These are phyloP conservation scores for Caenorhabditis tropicalis DNA, from an alignment of 1,140 invertebrate genomes.

Conservation along the genomic window DNA sequence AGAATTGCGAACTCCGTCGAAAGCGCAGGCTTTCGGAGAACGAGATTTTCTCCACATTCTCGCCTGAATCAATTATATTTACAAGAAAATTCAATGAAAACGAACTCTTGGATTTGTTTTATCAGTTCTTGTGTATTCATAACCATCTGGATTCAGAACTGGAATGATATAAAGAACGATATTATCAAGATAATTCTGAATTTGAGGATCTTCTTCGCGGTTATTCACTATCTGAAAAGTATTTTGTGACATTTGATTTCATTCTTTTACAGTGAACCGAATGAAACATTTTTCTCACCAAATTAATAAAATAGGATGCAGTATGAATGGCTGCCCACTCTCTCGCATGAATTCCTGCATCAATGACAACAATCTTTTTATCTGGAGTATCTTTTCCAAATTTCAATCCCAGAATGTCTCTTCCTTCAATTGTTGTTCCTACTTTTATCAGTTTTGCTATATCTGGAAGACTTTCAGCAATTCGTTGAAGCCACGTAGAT, in stretches of 20 bases:
- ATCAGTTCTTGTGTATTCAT: conserved; percentile 59
- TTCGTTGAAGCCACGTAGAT: conserved; percentile 57
- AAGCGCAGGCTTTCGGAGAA: conserved; percentile 47
- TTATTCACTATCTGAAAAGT: conserved; percentile 49
- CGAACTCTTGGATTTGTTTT: conserved; percentile 54
- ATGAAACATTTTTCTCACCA: conserved; percentile 53
- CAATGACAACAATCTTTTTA: conserved; percentile 64
- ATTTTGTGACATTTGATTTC: background rate
- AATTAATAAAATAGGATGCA: conserved; percentile 65
- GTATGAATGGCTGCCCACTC: conserved; percentile 71
- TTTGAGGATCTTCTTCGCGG: conserved; percentile 46
- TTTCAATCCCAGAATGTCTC: conserved; percentile 60
- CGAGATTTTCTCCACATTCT: conserved; percentile 59
- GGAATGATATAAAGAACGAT: conserved; percentile 73
- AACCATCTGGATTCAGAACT: conserved; percentile 73
- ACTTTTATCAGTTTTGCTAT: conserved; percentile 53
- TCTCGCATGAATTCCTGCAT: conserved; percentile 70
- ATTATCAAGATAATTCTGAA: conserved; percentile 61
- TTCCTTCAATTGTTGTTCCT: conserved; percentile 57
- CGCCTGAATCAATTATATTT: background rate
- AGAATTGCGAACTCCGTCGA: conserved; percentile 45
- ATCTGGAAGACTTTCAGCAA: conserved; percentile 47
- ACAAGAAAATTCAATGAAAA: background rate
- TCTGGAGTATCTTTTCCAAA: conserved; percentile 51
- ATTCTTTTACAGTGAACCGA: background rate